These are phyloP conservation scores for Urocitellus parryii DNA, from an alignment of 2,113 vertebrate species.

Conservation along the genomic window DNA sequence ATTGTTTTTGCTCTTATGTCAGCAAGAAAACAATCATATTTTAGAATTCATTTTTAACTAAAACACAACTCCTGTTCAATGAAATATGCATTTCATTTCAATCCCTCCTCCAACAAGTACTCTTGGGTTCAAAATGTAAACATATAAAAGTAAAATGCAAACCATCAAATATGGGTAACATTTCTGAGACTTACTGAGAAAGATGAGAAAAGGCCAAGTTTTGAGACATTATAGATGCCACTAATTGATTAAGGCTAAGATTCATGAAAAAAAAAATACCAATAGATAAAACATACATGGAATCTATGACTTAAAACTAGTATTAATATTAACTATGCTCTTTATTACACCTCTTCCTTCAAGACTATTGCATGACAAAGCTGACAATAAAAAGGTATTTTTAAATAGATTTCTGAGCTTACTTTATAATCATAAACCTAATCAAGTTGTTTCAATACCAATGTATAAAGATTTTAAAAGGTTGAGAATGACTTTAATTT, in stretches of 20 bases:
- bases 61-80: constrained; percentile 49
- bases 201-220: not conserved
- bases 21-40: constrained; percentile 53
- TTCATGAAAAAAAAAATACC: constrained; percentile 37
- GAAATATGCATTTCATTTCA: constrained; percentile 51
- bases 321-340: not conserved
- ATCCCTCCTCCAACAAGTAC: not conserved
- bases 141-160: not conserved
- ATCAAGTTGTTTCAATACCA: not conserved
- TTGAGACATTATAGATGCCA: not conserved
- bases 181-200: not conserved
- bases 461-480: constrained; percentile 36
- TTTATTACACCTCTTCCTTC: not conserved
- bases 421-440: constrained; percentile 31
- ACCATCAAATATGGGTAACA: constrained; percentile 11
- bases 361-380: not conserved
- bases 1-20: constrained; percentile 46
- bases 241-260: constrained; percentile 1
- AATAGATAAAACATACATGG: not conserved
- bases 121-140: not conserved
- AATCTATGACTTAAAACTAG: not conserved
- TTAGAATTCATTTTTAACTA: constrained; percentile 59
- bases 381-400: not conserved
- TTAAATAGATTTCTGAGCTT: constrained; percentile 23
- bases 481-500: constrained; percentile 20